Conservation (phyloP, 2,888 invertebrate species). For the Cecidostiba fungosa region DNA sequence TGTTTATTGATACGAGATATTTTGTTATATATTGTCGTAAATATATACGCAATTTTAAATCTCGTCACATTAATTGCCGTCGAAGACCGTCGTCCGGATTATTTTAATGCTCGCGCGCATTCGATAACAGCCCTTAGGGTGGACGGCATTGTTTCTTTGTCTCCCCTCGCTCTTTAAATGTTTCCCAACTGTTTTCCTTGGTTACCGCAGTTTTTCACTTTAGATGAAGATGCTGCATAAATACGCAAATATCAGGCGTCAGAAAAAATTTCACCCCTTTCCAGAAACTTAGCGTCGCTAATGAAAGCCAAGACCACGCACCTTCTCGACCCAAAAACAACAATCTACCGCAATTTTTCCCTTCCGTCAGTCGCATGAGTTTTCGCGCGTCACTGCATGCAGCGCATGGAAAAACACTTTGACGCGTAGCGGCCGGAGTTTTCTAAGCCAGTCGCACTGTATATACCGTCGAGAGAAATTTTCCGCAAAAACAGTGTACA, state of each 20-base stretch:
- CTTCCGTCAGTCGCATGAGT: neutral
- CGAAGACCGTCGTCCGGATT: too few relatives aligned
- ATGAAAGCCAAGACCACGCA: neutral
- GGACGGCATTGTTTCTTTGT: neutral
- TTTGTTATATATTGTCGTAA: too few relatives aligned
- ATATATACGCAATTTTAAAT: too few relatives aligned
- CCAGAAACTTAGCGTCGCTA: too few relatives aligned
- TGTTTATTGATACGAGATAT: neutral
- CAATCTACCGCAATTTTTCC: neutral
- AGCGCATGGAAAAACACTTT: constrained; percentile 22
- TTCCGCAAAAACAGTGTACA: constrained; percentile 36
- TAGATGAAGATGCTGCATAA: too few relatives aligned
- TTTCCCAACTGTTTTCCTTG: neutral
- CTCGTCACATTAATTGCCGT: neutral
- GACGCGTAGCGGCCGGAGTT: neutral
- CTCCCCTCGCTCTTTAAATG: neutral
- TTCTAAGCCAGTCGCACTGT: neutral
- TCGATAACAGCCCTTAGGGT: constrained; percentile 25
- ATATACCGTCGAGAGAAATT: constrained; percentile 12
- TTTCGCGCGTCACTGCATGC: neutral
- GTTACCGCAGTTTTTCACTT: too few relatives aligned
- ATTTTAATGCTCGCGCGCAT: constrained; percentile 35
- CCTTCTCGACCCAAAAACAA: neutral
- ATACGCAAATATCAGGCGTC: too few relatives aligned
- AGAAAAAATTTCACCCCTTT: neutral